phyloP scores from a whole-genome alignment of 2,113 vertebrate species.

The Sinocyclocheilus maitianheensis region DNA sequence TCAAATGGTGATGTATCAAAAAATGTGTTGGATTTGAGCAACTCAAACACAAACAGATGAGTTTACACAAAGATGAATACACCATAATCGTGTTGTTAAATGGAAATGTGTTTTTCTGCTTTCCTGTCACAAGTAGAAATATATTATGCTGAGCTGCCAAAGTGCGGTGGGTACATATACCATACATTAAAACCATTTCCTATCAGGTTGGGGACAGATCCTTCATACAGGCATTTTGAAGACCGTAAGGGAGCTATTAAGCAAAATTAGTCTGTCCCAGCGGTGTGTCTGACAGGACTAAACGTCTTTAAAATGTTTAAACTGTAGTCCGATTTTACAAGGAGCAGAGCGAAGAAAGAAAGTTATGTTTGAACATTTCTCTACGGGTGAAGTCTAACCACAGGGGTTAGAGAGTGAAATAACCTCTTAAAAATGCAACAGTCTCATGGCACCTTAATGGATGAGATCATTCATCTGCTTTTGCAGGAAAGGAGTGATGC shows the following conservation, averaged over 20 bases:
- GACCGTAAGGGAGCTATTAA: conserved; percentile 45
- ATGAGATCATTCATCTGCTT: conserved; percentile 26
- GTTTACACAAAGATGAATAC: neutral
- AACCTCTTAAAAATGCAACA: neutral
- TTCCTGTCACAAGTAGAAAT: conserved; percentile 10
- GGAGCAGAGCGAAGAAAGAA: conserved; percentile 8
- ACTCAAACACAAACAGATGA: neutral
- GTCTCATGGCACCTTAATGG: conserved; percentile 6
- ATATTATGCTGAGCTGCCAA: neutral
- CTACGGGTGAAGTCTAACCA: conserved; percentile 28
- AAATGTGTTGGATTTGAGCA: neutral
- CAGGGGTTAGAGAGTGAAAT: conserved; percentile 14
- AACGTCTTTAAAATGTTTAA: conserved; percentile 35
- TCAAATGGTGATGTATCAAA: neutral
- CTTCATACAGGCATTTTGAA: neutral
- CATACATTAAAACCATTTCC: neutral
- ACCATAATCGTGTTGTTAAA: neutral
- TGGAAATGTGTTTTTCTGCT: conserved; percentile 10
- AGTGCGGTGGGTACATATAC: neutral
- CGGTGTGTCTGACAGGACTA: conserved; percentile 26
- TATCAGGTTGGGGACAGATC: neutral
- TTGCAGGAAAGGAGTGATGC: neutral
- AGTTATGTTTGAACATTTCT: conserved; percentile 25
- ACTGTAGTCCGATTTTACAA: neutral
- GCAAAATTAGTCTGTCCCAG: conserved; percentile 25